Evolutionary conservation across 1,140 invertebrate genomes (phyloP).

Genomic region (Eueides isabella): DNA sequence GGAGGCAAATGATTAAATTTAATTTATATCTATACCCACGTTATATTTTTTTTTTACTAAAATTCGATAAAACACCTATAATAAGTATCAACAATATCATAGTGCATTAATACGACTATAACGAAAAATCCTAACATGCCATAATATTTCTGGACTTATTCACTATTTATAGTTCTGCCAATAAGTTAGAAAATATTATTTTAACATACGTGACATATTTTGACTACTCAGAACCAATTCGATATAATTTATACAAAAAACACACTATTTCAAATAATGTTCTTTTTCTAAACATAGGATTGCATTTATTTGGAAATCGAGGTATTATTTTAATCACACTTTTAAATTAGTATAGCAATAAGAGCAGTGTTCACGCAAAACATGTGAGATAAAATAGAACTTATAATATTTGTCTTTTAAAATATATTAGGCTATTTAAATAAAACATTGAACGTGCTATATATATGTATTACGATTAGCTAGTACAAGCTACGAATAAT

Average conservation of each 20-base stretch:
- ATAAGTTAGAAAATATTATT: neutral
- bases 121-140: conserved; percentile 31
- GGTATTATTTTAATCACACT: neutral
- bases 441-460: conserved; percentile 27
- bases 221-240: conserved; percentile 36
- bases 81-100: conserved; percentile 47
- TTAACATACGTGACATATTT: neutral
- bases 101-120: conserved; percentile 37
- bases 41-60: conserved; percentile 30
- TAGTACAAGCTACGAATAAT: conserved; percentile 66
- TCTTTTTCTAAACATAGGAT: neutral
- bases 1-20: conserved; percentile 33
- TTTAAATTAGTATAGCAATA: neutral
- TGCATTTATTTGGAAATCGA: conserved; percentile 1
- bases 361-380: neutral
- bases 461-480: conserved; percentile 57
- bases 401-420: neutral
- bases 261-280: neutral
- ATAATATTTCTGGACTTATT: conserved; percentile 19
- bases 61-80: conserved; percentile 41
- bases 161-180: neutral
- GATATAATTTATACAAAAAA: conserved; percentile 9
- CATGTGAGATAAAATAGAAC: neutral
- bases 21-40: conserved; percentile 38
- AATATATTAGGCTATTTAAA: neutral